Evolutionary conservation across 2,113 vertebrate species (phyloP).

Genomic region (Fregata magnificens): DNA sequence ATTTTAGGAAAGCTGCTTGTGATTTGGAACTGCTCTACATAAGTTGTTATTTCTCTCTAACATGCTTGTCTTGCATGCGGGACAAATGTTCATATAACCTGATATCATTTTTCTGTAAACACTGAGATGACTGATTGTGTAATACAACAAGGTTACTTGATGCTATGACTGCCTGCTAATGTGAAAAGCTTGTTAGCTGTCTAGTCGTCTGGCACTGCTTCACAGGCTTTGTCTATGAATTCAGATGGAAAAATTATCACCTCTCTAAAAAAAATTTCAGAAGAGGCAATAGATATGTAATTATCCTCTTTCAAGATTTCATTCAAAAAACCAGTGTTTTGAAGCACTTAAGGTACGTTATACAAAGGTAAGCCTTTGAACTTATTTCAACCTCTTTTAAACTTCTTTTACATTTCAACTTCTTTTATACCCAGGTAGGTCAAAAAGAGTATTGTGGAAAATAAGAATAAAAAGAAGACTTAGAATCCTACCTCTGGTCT

Average conservation of each 20-base stretch:
- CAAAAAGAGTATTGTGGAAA: neutral
- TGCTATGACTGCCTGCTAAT: neutral
- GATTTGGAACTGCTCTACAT: neutral
- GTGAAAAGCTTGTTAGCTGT: conserved; percentile 25
- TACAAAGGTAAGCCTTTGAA: neutral
- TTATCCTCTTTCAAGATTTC: neutral
- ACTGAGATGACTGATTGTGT: neutral
- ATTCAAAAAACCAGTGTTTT: neutral
- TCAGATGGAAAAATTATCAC: neutral
- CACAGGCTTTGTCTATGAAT: neutral
- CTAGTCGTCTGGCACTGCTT: neutral
- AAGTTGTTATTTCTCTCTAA: neutral
- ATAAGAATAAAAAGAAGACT: neutral
- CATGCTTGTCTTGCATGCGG: neutral
- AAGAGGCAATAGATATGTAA: neutral
- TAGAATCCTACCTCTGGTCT: neutral
- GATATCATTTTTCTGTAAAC: neutral
- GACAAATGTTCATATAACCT: neutral
- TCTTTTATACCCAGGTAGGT: neutral
- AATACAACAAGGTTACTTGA: neutral
- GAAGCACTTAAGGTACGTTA: neutral
- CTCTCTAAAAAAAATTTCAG: neutral
- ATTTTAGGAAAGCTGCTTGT: neutral
- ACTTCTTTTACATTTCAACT: neutral
- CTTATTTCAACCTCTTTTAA: neutral